These are phyloP conservation scores for Lanistes nyassanus DNA, from an alignment of 1,140 invertebrate species.

Conservation along the genomic window DNA sequence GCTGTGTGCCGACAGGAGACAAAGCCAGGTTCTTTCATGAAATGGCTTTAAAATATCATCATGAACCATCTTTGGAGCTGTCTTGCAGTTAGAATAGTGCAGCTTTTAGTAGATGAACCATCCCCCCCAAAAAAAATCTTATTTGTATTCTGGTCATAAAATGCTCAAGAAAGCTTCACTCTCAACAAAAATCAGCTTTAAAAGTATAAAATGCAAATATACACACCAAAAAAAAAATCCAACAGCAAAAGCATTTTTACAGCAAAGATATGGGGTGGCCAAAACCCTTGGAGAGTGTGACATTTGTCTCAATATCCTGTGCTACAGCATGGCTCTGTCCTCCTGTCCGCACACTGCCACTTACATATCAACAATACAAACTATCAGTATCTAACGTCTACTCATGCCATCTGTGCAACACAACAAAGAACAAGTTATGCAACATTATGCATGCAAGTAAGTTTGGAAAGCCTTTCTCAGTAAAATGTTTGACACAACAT, in stretches of 20 bases:
- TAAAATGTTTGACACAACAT: neutral
- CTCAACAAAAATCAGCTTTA: neutral
- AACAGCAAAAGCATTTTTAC: neutral
- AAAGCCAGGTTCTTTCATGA: neutral
- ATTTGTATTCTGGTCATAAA: neutral
- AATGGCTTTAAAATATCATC: neutral
- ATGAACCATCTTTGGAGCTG: neutral
- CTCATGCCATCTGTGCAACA: neutral
- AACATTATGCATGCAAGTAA: neutral
- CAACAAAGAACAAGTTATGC: neutral
- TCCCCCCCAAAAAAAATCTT: too few species aligned
- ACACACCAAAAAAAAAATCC: neutral
- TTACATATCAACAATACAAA: neutral
- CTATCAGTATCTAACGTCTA: neutral
- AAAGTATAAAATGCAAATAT: neutral
- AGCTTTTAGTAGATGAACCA: neutral
- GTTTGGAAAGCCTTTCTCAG: slow-evolving; percentile 1
- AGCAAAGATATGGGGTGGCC: slow-evolving; percentile 2
- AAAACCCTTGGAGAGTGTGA: neutral
- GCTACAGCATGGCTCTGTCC: neutral
- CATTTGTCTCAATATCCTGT: slow-evolving; percentile 1
- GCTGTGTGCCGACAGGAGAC: slow-evolving; percentile 2
- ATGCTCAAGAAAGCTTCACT: neutral
- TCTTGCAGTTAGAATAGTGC: neutral
- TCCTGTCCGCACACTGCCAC: slow-evolving; percentile 8